Conservation (phyloP, 2,113 vertebrate species). For the Toxotes jaculatrix region DNA sequence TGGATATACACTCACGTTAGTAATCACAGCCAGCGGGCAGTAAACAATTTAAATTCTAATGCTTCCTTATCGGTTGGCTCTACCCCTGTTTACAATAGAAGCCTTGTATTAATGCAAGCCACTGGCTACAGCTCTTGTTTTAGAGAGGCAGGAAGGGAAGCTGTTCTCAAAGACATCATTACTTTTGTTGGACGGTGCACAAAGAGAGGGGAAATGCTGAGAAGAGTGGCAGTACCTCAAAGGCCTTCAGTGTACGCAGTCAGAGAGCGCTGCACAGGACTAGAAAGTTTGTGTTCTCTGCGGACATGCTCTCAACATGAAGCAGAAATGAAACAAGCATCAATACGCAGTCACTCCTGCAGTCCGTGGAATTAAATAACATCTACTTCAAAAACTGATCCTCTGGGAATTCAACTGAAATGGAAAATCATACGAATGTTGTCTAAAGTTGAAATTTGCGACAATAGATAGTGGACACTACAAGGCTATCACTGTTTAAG, state of each 20-base stretch:
- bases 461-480: constrained; percentile 14
- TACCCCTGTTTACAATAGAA: constrained; percentile 48
- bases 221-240: constrained; percentile 78
- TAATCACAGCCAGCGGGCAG: constrained; percentile 27
- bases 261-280: constrained; percentile 53
- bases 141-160: constrained; percentile 36
- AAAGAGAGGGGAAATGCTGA: constrained; percentile 69
- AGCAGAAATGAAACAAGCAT: constrained; percentile 53
- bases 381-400: constrained; percentile 34
- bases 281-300: constrained; percentile 63
- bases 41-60: constrained; percentile 49
- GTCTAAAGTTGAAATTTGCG: constrained; percentile 18
- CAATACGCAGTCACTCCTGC: constrained; percentile 43
- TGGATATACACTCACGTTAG: background rate
- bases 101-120: constrained; percentile 35
- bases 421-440: constrained; percentile 23
- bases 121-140: constrained; percentile 50
- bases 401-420: constrained; percentile 30
- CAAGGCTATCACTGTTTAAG: background rate
- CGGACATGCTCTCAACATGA: constrained; percentile 60
- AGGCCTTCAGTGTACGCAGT: constrained; percentile 63
- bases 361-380: constrained; percentile 26
- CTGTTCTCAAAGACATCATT: constrained; percentile 71
- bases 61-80: constrained; percentile 20
- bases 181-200: constrained; percentile 71